Evolutionary conservation across 2,888 invertebrate species (phyloP), one percentile per base, ranked within the genome.

Genomic region (Drosophila mimetica): DNA sequence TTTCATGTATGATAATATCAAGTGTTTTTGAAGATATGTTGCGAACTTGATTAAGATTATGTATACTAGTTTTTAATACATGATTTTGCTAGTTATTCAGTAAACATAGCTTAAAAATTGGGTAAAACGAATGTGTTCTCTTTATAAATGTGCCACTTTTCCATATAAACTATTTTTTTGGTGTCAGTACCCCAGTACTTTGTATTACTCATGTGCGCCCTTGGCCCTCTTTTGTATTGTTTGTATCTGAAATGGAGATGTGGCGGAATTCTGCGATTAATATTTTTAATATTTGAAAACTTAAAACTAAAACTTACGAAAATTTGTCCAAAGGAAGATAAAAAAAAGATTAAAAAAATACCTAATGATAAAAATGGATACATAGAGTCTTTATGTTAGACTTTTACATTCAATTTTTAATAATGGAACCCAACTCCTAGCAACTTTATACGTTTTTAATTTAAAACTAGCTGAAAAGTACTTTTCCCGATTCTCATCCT

Each of bases 201-300:
- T 18, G 16, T 11, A 61, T 46, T 61, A 60, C 61, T 61, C 46
- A 61, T 61, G 61, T 9, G 44, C 60, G 60, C 60, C 60, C 60
- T 61, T 61, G 60, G 60, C 60, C 60, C 46, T 60, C 46, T 61
- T 55, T 60, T 32, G 14, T 57, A 37, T 37, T 66, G 28, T 57
- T 57, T 57, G 25, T 67, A 41, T 67, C 48, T 50, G 28, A 34
- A 34, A 55, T 39, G 22, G 44, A 37, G 30, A 61, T 30, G 44
- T 46, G 37, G 9, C 6, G 18, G 32, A 57, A 42, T 39, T 13
- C 20, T 32, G 16, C 22, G 41, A 42, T 32, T 41, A 34, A 55
- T 25, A 53, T 30, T 54, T 20, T 39, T 41, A 4, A 0, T 16
- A 9, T 16, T 16, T 3, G 7, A n/a, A n/a, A n/a, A n/a, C n/a